Evolutionary conservation across 2,113 vertebrate genomes (phyloP).

Genomic region (Danio rerio): DNA sequence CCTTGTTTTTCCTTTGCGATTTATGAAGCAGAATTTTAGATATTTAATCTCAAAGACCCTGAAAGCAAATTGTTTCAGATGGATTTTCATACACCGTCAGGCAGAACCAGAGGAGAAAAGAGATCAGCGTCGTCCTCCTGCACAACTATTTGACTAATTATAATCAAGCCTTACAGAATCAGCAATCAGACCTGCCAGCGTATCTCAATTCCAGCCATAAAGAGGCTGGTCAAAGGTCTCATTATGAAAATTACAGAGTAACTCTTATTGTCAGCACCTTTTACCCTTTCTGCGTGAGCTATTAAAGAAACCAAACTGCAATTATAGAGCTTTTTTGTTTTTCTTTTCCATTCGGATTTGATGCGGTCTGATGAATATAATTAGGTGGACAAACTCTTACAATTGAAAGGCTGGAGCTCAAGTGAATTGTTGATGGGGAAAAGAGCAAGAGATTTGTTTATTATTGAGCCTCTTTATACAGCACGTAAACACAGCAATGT

Average conservation of each 20-base stretch:
- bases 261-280: conserved; percentile 36
- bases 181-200: conserved; percentile 14
- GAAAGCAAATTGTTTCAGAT: background rate
- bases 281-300: conserved; percentile 13
- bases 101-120: background rate
- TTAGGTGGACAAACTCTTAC: conserved; percentile 11
- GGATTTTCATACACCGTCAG: background rate
- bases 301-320: conserved; percentile 24
- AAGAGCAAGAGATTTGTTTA: conserved; percentile 2
- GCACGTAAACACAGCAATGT: conserved; percentile 11
- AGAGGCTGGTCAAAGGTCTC: conserved; percentile 34
- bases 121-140: background rate
- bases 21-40: background rate
- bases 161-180: conserved; percentile 42
- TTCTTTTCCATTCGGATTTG: background rate
- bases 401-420: background rate
- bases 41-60: background rate
- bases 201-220: conserved; percentile 11
- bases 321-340: background rate
- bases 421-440: background rate
- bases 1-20: background rate
- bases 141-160: conserved; percentile 28
- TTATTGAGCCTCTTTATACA: conserved; percentile 11
- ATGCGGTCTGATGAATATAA: conserved; percentile 29
- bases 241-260: conserved; percentile 36